Evolutionary conservation across 1,140 invertebrate genomes (phyloP).

Genomic region (Chironomus striatipennis): DNA sequence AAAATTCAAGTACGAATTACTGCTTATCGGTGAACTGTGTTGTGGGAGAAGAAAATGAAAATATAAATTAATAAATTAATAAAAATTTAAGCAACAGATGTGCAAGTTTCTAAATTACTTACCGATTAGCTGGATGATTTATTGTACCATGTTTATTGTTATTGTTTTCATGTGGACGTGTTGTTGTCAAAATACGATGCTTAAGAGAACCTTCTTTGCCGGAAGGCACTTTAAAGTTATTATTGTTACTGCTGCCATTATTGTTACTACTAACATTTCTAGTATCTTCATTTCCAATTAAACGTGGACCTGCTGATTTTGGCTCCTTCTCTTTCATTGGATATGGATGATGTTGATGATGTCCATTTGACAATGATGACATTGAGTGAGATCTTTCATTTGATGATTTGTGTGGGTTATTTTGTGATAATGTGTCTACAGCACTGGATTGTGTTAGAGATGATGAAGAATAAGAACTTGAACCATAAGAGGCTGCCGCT

Average conservation of each 20-base stretch:
- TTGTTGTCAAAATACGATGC: slow-evolving; percentile 40
- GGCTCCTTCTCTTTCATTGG: not conserved
- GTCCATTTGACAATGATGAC: slow-evolving; percentile 10
- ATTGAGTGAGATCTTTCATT: slow-evolving; percentile 17
- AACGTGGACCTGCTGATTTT: not conserved
- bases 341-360: slow-evolving; percentile 19
- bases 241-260: not conserved
- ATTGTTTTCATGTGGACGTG: slow-evolving; percentile 25
- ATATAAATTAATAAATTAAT: not conserved
- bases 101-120: not conserved
- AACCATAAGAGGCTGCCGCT: not conserved
- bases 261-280: not conserved
- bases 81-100: not conserved
- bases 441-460: not conserved
- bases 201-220: slow-evolving; percentile 44
- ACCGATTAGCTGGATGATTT: slow-evolving; percentile 19
- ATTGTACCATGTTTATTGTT: slow-evolving; percentile 2
- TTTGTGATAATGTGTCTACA: not conserved
- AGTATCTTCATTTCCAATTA: not conserved
- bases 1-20: slow-evolving; percentile 43
- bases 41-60: not conserved
- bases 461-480: not conserved
- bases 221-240: slow-evolving; percentile 40
- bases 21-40: slow-evolving; percentile 29
- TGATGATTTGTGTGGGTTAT: not conserved